Base-by-base conservation (phyloP, 2,797 vertebrate species). In the Malacoctenus gilli region DNA sequence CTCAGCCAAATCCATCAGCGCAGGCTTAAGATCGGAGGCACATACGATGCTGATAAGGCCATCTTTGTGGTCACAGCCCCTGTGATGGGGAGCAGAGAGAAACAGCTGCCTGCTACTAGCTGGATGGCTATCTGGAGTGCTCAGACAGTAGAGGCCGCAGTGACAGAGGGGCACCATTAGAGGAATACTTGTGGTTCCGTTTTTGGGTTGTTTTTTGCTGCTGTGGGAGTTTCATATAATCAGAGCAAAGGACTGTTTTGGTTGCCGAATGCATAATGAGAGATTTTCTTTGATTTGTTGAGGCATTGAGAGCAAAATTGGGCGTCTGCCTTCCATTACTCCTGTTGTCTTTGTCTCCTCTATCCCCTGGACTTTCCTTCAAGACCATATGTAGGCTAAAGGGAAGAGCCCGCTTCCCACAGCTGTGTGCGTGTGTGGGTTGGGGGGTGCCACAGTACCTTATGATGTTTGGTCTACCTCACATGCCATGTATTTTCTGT, bases 1-100 rank as follows among this genome's bases (percentile, higher is more conserved):
- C 72, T 55, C 58, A 2, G 79, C 67, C 70, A 72, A 60, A 86
- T 87, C 85, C 84, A 80, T 89, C 84, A 83, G 57, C 40, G n/a
- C 21, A 0, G 69, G 75, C 65, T 77, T 69, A 58, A 82, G 84
- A 85, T 74, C 20, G 16, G 75, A 43, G 68, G 69, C 71, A 50
- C 57, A 47, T 8, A 9, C 12, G 0, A 52, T 13, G 25, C 76
- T 52, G 84, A 89, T 87, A 84, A 89, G 74, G 72, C 48, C 3
- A 41, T 76, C 72, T 85, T 75, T 73, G 81, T 79, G 81, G 82
- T 82, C 76, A 64, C 59, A 53, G 21, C 61, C 28, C 39, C 25
- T 52, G 34, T 67, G 80, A 82, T 58, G 73, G 75, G 64, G 60
- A 75, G 70, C 68, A 58, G 68, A 59, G 68, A 59, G 69, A 1